Base-by-base conservation (phyloP, 2,888 invertebrate genomes). In the Tetranychus truncatus region DNA sequence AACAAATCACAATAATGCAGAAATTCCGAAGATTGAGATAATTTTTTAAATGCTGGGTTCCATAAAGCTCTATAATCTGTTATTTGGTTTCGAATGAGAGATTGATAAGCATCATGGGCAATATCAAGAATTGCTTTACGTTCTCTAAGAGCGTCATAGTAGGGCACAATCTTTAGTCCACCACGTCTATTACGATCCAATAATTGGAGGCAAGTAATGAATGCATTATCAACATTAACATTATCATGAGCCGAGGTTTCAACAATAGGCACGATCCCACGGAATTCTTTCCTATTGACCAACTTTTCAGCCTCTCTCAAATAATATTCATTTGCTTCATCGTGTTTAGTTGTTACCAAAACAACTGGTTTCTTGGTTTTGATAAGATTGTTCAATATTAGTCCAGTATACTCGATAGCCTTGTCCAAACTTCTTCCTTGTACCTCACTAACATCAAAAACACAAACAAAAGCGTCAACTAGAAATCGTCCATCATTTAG, bases 191-290 rank as follows among this genome's bases (percentile, higher is more conserved):
- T 89, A 82, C 92, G 90, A 82, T 96, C 95, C 78, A 95, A 89
- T 84, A 93, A 88, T 84, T 95, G 95, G 45, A 93, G 95, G 76
- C 96, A 84, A 75, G 92, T 85, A 81, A 94, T 86, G 78, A 84
- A 85, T 45, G 95, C 92, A 81, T 91, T 86, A 81, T 97, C 95
- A 66, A 95, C 91, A 82, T 97, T 97, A 78, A 97, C 93, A 81
- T 93, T 95, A 81, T 94, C 92, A 81, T 95, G 94, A 20, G 96
- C 89, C 8, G 95, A 96, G 0, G 94, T 92, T 85, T 97, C 96
- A 75, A 97, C 89, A 71, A 96, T 85, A 4, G 91, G 89, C 80
- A 96, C 90, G 46, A 34, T n/a, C 46, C 80, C 79, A 82, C 92
- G 92, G 83, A 92, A 93, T 84, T 96, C 95, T 83, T 95, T 95